phyloP scores from a whole-genome alignment of 2,888 invertebrate species.

The Rhorus exstirpatorius region DNA sequence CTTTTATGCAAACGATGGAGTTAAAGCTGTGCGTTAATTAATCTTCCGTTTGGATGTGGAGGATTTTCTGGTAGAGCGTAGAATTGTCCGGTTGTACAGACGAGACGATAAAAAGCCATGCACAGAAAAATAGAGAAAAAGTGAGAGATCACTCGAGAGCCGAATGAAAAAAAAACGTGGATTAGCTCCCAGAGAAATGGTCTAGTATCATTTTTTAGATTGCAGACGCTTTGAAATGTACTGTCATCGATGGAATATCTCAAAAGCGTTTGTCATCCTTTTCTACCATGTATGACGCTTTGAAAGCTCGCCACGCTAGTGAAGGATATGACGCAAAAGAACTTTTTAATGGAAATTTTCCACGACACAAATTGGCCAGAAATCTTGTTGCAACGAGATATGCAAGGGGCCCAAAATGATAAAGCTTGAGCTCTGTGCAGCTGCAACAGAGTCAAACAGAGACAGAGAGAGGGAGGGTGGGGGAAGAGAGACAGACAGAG shows the following conservation, averaged over 20 bases:
- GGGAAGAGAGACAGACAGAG: no score
- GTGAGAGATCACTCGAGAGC: no score
- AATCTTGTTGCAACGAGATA: background rate
- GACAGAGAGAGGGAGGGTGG: no score
- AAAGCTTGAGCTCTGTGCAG: background rate
- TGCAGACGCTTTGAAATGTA: background rate
- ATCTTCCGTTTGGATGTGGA: no score
- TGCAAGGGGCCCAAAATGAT: background rate
- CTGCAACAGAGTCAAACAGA: no score
- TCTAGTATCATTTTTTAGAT: background rate
- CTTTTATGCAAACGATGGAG: no score
- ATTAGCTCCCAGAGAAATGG: background rate
- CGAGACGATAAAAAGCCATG: no score
- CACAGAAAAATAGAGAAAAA: no score
- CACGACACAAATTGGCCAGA: background rate
- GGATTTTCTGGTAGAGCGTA: no score
- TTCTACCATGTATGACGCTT: background rate
- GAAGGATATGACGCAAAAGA: background rate
- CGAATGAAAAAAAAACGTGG: background rate
- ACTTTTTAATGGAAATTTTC: background rate
- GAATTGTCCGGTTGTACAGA: background rate
- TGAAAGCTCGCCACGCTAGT: background rate
- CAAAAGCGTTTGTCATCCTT: background rate
- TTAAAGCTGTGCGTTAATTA: no score
- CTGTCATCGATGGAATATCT: background rate